phyloP scores from a whole-genome alignment of 2,888 invertebrate species.

The Aspidiotus rigidus region DNA sequence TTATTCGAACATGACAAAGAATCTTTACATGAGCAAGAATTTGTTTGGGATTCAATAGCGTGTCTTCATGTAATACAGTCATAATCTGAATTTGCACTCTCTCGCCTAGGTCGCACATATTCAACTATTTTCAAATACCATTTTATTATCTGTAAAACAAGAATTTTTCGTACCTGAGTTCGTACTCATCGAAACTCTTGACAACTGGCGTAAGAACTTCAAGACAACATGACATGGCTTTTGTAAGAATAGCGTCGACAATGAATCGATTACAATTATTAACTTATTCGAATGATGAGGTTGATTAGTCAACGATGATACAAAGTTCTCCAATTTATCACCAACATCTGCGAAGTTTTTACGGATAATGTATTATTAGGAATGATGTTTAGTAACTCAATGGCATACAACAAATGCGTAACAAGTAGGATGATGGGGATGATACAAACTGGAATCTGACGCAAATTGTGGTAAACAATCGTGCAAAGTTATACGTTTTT shows the following conservation, averaged over 20 bases:
- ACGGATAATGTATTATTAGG: too few species aligned
- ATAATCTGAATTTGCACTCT: not conserved
- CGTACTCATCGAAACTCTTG: too few species aligned
- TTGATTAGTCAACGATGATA: not conserved
- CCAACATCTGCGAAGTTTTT: not conserved
- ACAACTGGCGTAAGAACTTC: conserved; percentile 18
- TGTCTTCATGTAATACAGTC: not conserved
- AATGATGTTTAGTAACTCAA: too few species aligned
- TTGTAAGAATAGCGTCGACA: conserved; percentile 31
- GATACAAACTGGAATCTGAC: not conserved
- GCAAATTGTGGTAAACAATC: conserved; percentile 9
- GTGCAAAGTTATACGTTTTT: conserved; percentile 2
- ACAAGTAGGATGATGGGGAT: not conserved
- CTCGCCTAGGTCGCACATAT: not conserved
- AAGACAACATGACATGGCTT: conserved; percentile 19
- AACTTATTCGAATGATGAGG: conserved; percentile 17
- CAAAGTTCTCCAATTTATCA: not conserved
- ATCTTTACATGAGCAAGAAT: not conserved
- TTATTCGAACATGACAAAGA: conserved; percentile 6
- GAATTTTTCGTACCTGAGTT: not conserved
- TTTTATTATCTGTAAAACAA: not conserved
- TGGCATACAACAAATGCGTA: not conserved
- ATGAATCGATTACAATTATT: conserved; percentile 34
- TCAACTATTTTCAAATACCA: not conserved
- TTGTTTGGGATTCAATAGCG: not conserved